Evolutionary conservation across 2,797 vertebrate genomes (phyloP).

Genomic region (Pipistrellus nathusii): DNA sequence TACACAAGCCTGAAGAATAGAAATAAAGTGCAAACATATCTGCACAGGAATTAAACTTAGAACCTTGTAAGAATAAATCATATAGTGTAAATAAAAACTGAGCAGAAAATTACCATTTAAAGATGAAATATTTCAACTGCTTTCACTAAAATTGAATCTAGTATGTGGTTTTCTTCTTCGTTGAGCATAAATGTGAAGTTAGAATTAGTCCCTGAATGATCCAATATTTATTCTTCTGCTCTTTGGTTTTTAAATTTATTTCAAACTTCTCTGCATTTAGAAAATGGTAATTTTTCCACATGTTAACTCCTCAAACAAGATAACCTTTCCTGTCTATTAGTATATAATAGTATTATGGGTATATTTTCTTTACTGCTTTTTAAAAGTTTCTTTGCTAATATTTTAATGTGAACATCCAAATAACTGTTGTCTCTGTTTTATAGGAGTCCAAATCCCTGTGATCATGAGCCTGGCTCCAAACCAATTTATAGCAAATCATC

Average conservation of each 20-base stretch:
- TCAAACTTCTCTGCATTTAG: constrained; percentile 50
- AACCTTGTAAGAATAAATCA: constrained; percentile 46
- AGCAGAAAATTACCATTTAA: constrained; percentile 56
- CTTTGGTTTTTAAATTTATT: constrained; percentile 59
- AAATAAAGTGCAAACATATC: neutral
- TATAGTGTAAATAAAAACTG: constrained; percentile 45
- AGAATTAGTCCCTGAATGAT: constrained; percentile 42
- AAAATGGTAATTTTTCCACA: constrained; percentile 47
- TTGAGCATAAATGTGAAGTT: constrained; percentile 15
- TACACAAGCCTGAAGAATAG: neutral
- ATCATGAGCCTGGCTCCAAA: constrained; percentile 85
- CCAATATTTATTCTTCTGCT: constrained; percentile 59
- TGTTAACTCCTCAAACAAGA: constrained; percentile 39
- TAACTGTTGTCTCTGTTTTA: constrained; percentile 44
- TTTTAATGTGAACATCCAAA: constrained; percentile 22
- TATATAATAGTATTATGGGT: neutral
- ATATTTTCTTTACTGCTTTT: constrained; percentile 26
- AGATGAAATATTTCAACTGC: constrained; percentile 47
- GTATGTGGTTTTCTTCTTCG: constrained; percentile 70
- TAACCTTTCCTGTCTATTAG: constrained; percentile 34
- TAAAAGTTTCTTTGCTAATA: neutral
- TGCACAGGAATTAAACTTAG: constrained; percentile 52
- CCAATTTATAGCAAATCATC: constrained; percentile 83
- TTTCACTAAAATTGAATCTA: constrained; percentile 63
- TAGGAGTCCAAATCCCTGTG: constrained; percentile 80